phyloP scores from a whole-genome alignment of 2,888 invertebrate genomes.

The Melanchra persicariae region DNA sequence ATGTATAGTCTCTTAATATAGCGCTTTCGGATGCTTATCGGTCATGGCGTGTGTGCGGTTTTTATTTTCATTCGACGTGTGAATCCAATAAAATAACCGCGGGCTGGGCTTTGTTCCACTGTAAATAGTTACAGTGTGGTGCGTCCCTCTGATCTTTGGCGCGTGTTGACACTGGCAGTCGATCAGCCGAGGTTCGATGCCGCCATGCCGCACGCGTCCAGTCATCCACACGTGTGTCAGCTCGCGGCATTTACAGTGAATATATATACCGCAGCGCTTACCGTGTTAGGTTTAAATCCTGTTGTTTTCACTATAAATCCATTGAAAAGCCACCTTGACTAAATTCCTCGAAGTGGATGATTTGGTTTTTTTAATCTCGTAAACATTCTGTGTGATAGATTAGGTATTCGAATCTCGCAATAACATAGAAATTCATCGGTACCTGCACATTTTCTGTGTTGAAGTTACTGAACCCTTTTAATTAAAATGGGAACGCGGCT shows the following conservation, averaged over 20 bases:
- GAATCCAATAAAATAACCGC: conserved; percentile 52
- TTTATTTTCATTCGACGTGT: conserved; percentile 32
- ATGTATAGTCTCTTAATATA: conserved; percentile 25
- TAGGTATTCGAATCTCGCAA: conserved; percentile 1
- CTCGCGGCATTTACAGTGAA: conserved; percentile 36
- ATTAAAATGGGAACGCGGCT: conserved; percentile 73
- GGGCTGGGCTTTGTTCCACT: conserved; percentile 52
- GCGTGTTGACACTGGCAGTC: conserved; percentile 60
- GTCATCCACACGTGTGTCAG: not conserved
- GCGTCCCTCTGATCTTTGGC: conserved; percentile 50
- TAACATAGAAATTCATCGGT: conserved; percentile 36
- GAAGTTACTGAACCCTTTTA: conserved; percentile 70
- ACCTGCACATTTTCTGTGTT: conserved; percentile 40
- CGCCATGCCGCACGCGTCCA: conserved; percentile 10
- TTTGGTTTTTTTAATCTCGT: conserved; percentile 6
- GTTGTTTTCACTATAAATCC: conserved; percentile 1
- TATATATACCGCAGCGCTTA: conserved; percentile 3
- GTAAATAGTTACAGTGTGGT: conserved; percentile 46
- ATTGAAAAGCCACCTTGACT: conserved; percentile 20
- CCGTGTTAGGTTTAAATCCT: conserved; percentile 25
- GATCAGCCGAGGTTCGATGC: conserved; percentile 49
- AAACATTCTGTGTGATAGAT: conserved; percentile 8
- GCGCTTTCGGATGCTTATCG: conserved; percentile 3
- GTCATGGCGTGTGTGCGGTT: not conserved
- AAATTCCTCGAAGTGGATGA: conserved; percentile 35